Conservation (phyloP, 2,113 vertebrate genomes). For the Condylura cristata region DNA sequence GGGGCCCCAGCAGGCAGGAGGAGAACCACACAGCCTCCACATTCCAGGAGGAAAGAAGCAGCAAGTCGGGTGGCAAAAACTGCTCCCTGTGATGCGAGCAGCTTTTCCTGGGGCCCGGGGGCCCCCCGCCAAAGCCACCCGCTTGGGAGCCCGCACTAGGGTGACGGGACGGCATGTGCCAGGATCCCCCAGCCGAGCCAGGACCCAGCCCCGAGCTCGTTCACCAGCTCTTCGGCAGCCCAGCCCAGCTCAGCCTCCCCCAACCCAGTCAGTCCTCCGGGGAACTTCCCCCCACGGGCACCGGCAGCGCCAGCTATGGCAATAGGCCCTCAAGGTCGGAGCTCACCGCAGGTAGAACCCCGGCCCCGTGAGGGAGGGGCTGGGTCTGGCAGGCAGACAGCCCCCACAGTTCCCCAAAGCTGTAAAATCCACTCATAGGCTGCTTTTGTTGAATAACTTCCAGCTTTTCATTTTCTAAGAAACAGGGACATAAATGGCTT, state of each 20-base stretch:
- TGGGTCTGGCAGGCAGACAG: too few relatives aligned
- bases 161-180: neutral
- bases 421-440: slow-evolving; percentile 25
- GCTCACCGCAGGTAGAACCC: neutral
- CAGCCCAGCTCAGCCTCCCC: too few relatives aligned
- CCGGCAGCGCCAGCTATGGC: neutral
- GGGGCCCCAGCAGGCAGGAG: fast-evolving
- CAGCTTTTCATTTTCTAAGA: slow-evolving; percentile 71
- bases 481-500: slow-evolving; percentile 60
- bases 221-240: too few relatives aligned
- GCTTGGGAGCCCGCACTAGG: neutral
- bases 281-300: too few relatives aligned
- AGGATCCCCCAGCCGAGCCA: neutral
- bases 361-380: too few relatives aligned
- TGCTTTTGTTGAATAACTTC: slow-evolving; percentile 58
- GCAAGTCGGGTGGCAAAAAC: neutral
- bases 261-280: too few relatives aligned
- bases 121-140: too few relatives aligned
- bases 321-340: fast-evolving
- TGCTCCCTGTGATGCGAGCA: neutral
- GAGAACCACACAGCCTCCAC: neutral
- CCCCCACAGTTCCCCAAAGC: neutral
- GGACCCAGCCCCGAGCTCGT: neutral
- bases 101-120: neutral
- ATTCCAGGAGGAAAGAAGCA: neutral